These are phyloP conservation scores for Hystrix cristata DNA, from an alignment of 2,113 vertebrate genomes.

Conservation along the genomic window DNA sequence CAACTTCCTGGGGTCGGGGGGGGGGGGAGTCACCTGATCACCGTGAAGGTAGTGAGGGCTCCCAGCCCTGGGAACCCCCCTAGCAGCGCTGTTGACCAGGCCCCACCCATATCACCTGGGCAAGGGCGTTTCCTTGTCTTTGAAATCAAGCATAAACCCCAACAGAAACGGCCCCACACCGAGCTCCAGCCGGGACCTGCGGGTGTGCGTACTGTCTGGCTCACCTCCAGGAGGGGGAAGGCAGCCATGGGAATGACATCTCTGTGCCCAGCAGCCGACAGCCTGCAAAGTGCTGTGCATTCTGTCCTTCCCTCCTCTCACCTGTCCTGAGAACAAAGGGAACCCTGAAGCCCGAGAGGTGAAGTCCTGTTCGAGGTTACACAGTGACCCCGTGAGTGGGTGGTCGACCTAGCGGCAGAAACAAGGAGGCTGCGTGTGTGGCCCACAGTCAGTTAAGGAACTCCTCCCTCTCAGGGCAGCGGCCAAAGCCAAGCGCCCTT, in stretches of 20 bases:
- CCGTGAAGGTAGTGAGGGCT: not conserved
- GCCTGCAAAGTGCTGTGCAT: not conserved
- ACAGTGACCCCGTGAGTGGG: not conserved
- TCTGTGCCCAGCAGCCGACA: not conserved
- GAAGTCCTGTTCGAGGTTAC: not conserved
- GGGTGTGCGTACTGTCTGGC: not conserved
- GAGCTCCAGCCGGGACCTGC: constrained; percentile 11
- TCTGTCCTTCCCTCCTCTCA: constrained; percentile 39
- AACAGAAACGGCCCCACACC: constrained; percentile 35
- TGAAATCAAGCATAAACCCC: constrained; percentile 71
- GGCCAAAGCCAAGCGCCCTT: not conserved
- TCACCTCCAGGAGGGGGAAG: not conserved
- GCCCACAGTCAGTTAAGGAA: not conserved
- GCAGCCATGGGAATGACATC: not conserved
- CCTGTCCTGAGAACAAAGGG: constrained; percentile 1
- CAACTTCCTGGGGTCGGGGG: not conserved
- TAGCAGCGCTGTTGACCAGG: constrained; percentile 8
- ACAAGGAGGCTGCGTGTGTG: not conserved
- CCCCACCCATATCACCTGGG: not conserved
- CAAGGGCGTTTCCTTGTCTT: constrained; percentile 62
- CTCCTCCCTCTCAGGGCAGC: not conserved
- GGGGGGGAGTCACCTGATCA: not conserved
- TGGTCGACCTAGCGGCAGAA: not conserved
- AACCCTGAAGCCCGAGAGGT: not conserved
- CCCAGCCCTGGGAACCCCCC: constrained; percentile 8